phyloP scores from a whole-genome alignment of 2,113 vertebrate genomes.

The Hypanus sabinus region DNA sequence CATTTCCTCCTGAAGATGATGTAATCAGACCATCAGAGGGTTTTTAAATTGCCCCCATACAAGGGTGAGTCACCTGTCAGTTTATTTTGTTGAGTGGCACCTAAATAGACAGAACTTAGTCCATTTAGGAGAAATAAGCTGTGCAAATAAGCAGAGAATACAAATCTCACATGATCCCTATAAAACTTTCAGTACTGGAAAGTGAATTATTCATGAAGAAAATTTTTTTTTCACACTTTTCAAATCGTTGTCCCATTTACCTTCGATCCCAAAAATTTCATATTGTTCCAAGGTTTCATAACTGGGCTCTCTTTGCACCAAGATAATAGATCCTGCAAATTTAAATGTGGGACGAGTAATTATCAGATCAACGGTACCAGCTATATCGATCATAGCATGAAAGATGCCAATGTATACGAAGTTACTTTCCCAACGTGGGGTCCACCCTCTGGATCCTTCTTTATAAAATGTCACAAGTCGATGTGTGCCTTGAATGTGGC shows the following conservation, averaged over 20 bases:
- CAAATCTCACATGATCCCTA: neutral
- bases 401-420: neutral
- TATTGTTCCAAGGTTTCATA: neutral
- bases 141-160: neutral
- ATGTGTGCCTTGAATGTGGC: neutral
- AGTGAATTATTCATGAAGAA: neutral
- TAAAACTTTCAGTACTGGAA: neutral
- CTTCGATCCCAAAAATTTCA: neutral
- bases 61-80: too few relatives aligned
- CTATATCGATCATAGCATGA: rapidly evolving
- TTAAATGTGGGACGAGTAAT: neutral
- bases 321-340: neutral
- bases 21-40: too few relatives aligned
- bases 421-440: neutral
- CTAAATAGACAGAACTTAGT: neutral
- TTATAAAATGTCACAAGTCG: neutral
- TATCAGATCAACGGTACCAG: neutral
- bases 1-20: too few relatives aligned
- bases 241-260: neutral
- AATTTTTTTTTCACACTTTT: neutral
- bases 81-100: too few relatives aligned
- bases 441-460: rapidly evolving
- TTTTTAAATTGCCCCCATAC: too few relatives aligned
- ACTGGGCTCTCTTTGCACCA: neutral
- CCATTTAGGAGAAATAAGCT: too few relatives aligned